Percentiles rank a stretch among this genome's conserved stretches.
These are phyloP conservation scores for Poeciliopsis turneri DNA, from an alignment of 2,797 vertebrate genomes.

Conservation along the genomic window DNA sequence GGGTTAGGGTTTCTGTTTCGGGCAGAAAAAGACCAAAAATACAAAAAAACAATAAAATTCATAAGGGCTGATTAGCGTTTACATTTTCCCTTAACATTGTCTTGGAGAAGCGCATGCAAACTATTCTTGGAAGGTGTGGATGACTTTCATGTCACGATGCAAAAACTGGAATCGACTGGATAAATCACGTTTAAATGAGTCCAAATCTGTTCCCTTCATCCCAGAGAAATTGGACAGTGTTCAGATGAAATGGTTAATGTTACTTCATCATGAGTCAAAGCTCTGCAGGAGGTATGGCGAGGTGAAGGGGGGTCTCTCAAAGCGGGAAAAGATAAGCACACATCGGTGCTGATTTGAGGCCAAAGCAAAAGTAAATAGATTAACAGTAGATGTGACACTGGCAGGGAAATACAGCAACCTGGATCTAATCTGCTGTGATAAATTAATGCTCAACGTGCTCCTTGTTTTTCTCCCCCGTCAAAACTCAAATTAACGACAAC, in stretches of 20 bases:
- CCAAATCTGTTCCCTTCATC: background rate
- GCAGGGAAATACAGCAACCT: background rate
- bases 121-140: background rate
- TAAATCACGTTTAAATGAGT: background rate
- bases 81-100: background rate
- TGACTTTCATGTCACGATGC: background rate
- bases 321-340: background rate
- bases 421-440: background rate
- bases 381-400: background rate
- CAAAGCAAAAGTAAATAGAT: background rate
- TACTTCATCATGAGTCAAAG: background rate
- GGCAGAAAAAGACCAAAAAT: background rate
- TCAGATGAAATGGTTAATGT: background rate
- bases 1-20: background rate
- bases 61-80: background rate
- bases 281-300: background rate
- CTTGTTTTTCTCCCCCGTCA: background rate
- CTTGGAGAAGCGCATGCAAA: background rate
- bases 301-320: background rate
- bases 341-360: background rate
- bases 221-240: background rate
- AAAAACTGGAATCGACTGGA: background rate
- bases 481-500: constrained; percentile 7
- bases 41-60: background rate
- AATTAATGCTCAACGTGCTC: background rate